Conservation (phyloP, 2,113 vertebrate species). For the Colistium nudipinnis region DNA sequence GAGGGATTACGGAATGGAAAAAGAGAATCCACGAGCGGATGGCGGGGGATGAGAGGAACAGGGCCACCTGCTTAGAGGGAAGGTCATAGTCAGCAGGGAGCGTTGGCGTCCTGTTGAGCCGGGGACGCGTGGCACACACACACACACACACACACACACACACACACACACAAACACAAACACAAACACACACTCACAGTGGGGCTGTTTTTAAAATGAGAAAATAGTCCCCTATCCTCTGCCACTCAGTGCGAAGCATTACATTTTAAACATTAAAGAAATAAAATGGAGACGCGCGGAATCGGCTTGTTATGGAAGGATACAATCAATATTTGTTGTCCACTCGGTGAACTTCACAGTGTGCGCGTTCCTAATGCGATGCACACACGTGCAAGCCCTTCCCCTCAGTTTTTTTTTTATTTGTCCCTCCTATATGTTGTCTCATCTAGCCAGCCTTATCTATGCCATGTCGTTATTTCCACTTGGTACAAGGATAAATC, state of each 20-base stretch:
- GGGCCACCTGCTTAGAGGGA: slow-evolving; percentile 53
- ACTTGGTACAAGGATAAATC: slow-evolving; percentile 63
- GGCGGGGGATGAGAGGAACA: slow-evolving; percentile 8
- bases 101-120: slow-evolving; percentile 49
- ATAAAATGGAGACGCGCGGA: background rate
- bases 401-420: slow-evolving; percentile 16
- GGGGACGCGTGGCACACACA: slow-evolving; percentile 20
- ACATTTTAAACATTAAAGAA: background rate
- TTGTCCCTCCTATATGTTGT: slow-evolving; percentile 4
- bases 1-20: slow-evolving; percentile 30
- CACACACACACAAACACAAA: background rate
- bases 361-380: background rate
- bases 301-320: slow-evolving; percentile 2
- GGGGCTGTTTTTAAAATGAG: background rate
- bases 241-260: background rate
- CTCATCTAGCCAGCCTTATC: slow-evolving; percentile 34
- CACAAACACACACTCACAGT: too few species aligned
- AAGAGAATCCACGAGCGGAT: background rate
- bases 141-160: background rate
- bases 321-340: slow-evolving; percentile 41
- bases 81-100: slow-evolving; percentile 68
- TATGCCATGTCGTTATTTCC: slow-evolving; percentile 43
- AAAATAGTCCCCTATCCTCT: slow-evolving; percentile 10
- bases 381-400: background rate
- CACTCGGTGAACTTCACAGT: slow-evolving; percentile 16